phyloP scores from a whole-genome alignment of 2,113 vertebrate genomes.

The Platichthys stellatus region DNA sequence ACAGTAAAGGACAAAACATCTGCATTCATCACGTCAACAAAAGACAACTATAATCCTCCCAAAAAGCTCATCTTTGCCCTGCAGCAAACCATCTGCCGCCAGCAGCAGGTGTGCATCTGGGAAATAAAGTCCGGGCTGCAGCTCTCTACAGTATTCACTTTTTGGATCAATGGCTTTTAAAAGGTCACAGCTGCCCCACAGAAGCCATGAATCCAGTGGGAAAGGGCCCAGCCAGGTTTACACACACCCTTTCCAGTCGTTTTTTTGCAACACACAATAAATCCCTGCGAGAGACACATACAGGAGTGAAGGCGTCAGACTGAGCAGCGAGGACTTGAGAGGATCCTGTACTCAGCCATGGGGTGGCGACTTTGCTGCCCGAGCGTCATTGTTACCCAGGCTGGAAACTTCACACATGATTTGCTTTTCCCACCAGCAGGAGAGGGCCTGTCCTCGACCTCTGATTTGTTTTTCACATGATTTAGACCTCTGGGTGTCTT shows the following conservation, averaged over 20 bases:
- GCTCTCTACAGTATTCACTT: conserved; percentile 54
- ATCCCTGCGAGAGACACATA: conserved; percentile 52
- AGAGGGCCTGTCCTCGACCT: conserved; percentile 52
- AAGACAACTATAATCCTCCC: conserved; percentile 57
- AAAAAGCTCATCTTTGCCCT: conserved; percentile 42
- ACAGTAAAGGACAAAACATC: conserved; percentile 61
- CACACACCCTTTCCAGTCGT: conserved; percentile 43
- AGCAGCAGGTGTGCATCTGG: conserved; percentile 73
- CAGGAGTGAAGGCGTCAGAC: conserved; percentile 25
- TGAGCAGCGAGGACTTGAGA: conserved; percentile 32
- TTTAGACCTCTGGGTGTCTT: conserved; percentile 51
- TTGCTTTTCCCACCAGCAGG: conserved; percentile 79
- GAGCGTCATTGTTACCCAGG: conserved; percentile 67
- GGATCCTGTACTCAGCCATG: conserved; percentile 37
- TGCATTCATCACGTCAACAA: conserved; percentile 65
- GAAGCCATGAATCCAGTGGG: conserved; percentile 44
- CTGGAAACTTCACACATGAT: conserved; percentile 66
- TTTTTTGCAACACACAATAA: conserved; percentile 56
- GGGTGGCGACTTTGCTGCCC: conserved; percentile 48
- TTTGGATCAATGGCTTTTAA: conserved; percentile 67
- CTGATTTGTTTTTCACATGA: conserved; percentile 73
- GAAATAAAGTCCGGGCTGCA: conserved; percentile 57
- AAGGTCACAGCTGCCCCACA: conserved; percentile 66
- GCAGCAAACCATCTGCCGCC: conserved; percentile 70
- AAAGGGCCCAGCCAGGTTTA: conserved; percentile 52